These are phyloP conservation scores for Cathartes aura DNA, from an alignment of 2,113 vertebrate species.

Conservation along the genomic window DNA sequence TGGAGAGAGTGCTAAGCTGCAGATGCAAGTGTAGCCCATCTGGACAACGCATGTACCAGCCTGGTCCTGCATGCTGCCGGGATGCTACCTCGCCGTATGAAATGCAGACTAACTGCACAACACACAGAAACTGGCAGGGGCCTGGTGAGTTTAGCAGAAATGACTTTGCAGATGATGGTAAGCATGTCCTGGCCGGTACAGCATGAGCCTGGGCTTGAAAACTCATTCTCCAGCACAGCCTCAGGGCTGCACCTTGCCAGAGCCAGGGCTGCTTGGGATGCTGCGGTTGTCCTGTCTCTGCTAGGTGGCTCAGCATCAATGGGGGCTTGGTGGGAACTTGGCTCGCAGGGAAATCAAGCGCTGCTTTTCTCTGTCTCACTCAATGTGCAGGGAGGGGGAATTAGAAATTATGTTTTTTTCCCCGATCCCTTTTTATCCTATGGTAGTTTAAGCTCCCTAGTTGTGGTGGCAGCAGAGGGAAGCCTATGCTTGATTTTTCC, in stretches of 20 bases:
- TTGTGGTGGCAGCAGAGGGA: neutral
- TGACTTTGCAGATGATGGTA: neutral
- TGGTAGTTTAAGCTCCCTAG: neutral
- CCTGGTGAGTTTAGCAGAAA: neutral
- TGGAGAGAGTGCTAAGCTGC: neutral
- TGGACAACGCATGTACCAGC: neutral
- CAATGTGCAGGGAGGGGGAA: neutral
- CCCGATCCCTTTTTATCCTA: neutral
- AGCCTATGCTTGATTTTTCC: neutral
- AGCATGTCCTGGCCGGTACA: neutral
- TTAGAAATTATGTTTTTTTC: neutral
- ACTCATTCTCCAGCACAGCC: neutral
- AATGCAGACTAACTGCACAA: neutral
- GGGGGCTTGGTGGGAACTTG: neutral
- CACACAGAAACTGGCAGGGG: neutral
- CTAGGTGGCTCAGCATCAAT: neutral
- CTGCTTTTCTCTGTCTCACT: neutral
- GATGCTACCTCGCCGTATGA: accelerated
- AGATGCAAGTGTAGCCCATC: neutral
- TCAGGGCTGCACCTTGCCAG: neutral
- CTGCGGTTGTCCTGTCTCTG: neutral
- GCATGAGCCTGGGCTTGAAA: neutral
- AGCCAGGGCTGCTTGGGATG: neutral
- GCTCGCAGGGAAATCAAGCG: accelerated
- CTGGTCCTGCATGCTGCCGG: neutral